These are phyloP conservation scores for Luscinia megarhynchos DNA, from an alignment of 2,797 vertebrate genomes.

Conservation along the genomic window DNA sequence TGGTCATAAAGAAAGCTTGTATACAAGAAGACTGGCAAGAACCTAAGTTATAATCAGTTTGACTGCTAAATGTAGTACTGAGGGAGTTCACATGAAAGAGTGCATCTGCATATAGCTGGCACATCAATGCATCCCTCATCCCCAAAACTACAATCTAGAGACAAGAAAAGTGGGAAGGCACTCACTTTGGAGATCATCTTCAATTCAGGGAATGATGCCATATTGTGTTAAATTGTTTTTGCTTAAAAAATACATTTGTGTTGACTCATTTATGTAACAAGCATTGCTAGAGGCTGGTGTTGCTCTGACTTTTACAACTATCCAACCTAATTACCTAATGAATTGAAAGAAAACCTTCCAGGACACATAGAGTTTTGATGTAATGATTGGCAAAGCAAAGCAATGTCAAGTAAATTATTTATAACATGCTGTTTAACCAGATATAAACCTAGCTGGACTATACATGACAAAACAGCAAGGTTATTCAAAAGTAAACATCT, in stretches of 20 bases:
- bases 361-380: background rate
- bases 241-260: background rate
- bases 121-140: background rate
- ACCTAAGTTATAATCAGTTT: background rate
- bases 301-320: conserved; percentile 5
- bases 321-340: background rate
- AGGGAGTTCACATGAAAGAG: background rate
- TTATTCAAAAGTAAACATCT: background rate
- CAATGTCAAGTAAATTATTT: background rate
- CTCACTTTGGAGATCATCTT: background rate
- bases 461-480: background rate
- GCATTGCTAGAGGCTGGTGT: background rate
- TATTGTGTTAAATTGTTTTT: background rate
- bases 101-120: background rate
- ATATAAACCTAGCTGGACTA: background rate
- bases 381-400: background rate
- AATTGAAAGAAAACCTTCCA: background rate
- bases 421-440: background rate
- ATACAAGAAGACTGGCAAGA: background rate
- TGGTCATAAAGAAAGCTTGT: background rate
- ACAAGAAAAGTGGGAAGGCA: background rate
- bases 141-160: background rate
- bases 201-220: background rate
- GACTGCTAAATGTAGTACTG: background rate
- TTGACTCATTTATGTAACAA: conserved; percentile 10